Evolutionary conservation across 2,888 invertebrate species (phyloP).

Genomic region (Eugnorisma glareosa): DNA sequence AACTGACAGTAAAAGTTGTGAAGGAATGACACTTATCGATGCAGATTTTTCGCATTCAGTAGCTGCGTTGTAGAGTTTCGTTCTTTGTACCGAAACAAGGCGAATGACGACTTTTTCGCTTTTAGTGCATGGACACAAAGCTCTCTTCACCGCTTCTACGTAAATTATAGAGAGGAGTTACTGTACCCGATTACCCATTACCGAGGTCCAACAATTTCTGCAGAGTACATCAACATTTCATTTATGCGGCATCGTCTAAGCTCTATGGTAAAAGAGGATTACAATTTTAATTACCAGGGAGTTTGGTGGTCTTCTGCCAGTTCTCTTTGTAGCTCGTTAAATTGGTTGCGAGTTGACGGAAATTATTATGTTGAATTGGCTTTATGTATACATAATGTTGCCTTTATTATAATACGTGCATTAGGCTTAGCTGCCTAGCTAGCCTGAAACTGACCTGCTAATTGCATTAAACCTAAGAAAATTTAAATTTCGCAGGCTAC

Average conservation of each 20-base stretch:
- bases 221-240: slow-evolving; percentile 25
- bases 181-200: background rate
- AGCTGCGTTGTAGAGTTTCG: background rate
- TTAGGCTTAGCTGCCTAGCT: too few relatives aligned
- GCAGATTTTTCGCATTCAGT: background rate
- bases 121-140: too few relatives aligned
- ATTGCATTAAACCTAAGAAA: too few relatives aligned
- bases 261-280: slow-evolving; percentile 53
- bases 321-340: slow-evolving; percentile 26
- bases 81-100: background rate
- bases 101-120: background rate
- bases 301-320: slow-evolving; percentile 50
- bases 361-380: slow-evolving; percentile 3
- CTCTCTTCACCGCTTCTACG: background rate
- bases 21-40: background rate
- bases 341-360: slow-evolving; percentile 23
- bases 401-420: background rate
- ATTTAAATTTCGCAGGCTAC: too few relatives aligned
- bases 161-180: background rate
- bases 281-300: slow-evolving; percentile 58
- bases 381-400: background rate
- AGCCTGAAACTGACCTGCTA: too few relatives aligned
- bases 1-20: background rate
- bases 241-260: slow-evolving; percentile 48
- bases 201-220: background rate